phyloP scores from a whole-genome alignment of 2,113 vertebrate species.

The Peromyscus leucopus region DNA sequence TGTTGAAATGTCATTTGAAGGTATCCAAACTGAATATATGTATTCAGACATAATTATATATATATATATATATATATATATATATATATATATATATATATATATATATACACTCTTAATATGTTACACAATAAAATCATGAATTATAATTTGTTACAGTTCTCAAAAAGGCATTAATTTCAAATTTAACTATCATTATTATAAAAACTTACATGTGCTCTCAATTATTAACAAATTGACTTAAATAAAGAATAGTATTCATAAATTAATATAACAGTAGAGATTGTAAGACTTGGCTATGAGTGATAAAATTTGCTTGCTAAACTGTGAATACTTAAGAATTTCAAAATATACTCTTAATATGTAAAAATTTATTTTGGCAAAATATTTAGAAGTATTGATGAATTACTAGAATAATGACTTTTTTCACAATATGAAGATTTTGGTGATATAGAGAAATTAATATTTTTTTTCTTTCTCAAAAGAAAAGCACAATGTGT shows the following conservation, averaged over 20 bases:
- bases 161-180: not conserved
- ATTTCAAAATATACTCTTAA: not conserved
- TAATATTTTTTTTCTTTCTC: constrained; percentile 36
- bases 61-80: constrained; percentile 28
- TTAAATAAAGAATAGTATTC: not conserved
- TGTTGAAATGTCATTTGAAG: not conserved
- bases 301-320: not conserved
- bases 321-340: not conserved
- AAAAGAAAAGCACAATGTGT: constrained; percentile 58
- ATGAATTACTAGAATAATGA: not conserved
- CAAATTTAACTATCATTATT: not conserved
- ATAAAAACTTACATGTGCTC: constrained; percentile 15
- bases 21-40: not conserved
- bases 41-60: not conserved
- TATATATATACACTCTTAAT: not conserved
- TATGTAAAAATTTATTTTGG: constrained; percentile 1
- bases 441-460: not conserved
- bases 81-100: constrained; percentile 2
- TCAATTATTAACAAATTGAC: not conserved
- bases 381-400: constrained; percentile 52
- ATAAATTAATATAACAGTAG: not conserved
- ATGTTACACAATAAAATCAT: not conserved
- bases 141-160: not conserved
- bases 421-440: constrained; percentile 3
- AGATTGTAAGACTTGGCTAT: not conserved